These are phyloP conservation scores for Meteorus sp. DNA, from an alignment of 1,140 invertebrate species.

Conservation along the genomic window DNA sequence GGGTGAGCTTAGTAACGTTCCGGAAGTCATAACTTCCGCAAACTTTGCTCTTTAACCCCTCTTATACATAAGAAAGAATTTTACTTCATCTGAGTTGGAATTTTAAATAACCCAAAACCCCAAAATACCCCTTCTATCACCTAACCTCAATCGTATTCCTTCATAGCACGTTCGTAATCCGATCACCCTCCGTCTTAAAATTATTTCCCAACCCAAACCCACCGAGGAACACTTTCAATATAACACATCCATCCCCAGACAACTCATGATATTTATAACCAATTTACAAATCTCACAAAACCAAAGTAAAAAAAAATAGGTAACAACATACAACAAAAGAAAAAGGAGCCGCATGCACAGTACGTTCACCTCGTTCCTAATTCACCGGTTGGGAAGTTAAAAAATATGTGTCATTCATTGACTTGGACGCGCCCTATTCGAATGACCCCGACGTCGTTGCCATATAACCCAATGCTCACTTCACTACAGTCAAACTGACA, in stretches of 20 bases:
- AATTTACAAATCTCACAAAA: no score
- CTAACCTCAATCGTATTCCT: no score
- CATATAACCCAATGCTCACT: not conserved
- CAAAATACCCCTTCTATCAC: no score
- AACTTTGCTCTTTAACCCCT: conserved; percentile 16
- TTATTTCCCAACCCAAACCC: no score
- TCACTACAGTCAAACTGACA: conserved; percentile 4
- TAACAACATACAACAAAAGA: not conserved
- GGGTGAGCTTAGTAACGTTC: conserved; percentile 20
- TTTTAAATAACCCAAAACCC: not conserved
- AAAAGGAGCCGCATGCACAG: not conserved
- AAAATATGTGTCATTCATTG: conserved; percentile 12
- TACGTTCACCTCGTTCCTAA: conserved; percentile 6
- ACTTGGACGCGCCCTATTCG: conserved; percentile 20
- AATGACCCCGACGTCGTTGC: not conserved
- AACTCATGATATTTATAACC: no score
- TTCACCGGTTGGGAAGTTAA: not conserved
- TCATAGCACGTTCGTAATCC: no score
- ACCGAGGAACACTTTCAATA: no score
- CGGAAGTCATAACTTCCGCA: conserved; percentile 32
- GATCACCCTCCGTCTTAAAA: no score
- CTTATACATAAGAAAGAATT: no score
- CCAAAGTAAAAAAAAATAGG: not conserved
- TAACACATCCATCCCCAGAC: no score
- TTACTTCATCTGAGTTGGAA: not conserved